These are phyloP conservation scores for Orientallactaga sibirica DNA, from an alignment of 2,797 vertebrate species.

Conservation along the genomic window DNA sequence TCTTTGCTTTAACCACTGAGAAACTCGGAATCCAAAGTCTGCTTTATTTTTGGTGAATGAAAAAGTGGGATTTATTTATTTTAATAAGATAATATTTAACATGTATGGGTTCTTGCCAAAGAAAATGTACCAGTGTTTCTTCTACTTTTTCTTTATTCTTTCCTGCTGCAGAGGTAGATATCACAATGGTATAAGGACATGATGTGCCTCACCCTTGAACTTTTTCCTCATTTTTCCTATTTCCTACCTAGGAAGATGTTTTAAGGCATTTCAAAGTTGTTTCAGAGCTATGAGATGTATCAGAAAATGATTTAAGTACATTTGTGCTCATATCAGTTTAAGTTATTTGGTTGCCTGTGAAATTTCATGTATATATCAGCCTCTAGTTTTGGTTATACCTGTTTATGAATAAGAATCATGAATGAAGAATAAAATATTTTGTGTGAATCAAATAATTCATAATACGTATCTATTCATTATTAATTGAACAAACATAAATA, in stretches of 20 bases:
- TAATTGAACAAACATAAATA: slow-evolving; percentile 35
- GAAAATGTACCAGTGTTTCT: neutral
- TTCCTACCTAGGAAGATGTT: neutral
- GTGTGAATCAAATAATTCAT: slow-evolving; percentile 50
- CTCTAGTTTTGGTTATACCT: neutral
- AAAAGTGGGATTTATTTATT: neutral
- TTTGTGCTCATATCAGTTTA: neutral
- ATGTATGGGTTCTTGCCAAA: neutral
- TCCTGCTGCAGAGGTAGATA: neutral
- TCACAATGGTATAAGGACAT: neutral
- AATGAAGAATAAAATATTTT: slow-evolving; percentile 62
- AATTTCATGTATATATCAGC: slow-evolving; percentile 53
- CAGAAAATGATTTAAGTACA: slow-evolving; percentile 4
- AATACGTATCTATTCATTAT: slow-evolving; percentile 30
- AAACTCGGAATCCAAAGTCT: neutral
- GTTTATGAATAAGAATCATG: slow-evolving; percentile 37
- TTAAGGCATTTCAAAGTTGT: slow-evolving; percentile 26
- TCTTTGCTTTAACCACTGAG: slow-evolving; percentile 10
- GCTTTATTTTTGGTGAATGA: slow-evolving; percentile 30
- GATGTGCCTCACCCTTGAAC: too few relatives aligned
- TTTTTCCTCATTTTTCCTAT: neutral
- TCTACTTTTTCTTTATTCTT: neutral
- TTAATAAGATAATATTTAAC: neutral
- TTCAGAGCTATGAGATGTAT: neutral
- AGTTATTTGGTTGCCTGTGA: slow-evolving; percentile 8